Base-by-base conservation (phyloP, 2,888 invertebrate genomes). In the Drosophila barbarae region DNA sequence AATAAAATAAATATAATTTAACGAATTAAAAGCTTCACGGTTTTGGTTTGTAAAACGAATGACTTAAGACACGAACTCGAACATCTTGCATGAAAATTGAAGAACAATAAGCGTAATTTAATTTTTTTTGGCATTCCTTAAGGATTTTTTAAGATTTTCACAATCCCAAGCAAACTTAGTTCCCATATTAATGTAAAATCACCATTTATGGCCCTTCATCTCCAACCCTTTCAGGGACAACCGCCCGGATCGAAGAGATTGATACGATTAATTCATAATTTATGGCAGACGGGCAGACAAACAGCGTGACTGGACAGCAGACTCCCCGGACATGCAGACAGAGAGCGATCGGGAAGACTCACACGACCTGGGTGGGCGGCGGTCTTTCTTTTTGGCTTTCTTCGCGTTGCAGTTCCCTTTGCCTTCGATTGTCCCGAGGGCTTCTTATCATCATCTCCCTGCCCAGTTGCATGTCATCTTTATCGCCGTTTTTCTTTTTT, bases 351-450 rank as follows among this genome's bases (percentile, higher is more conserved):
- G n/a, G n/a, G 30, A 13, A 13, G 52, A 57, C 18, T 38, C 59
- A 18, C 34, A 28, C 60, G 60, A 41, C 61, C 52, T 63, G 61
- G 61, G 61, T 61, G 61, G 61, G 61, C 61, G 61, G 61, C 61
- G 61, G 52, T 50, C 28, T 51, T 52, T 60, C 70, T 67, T 74
- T 70, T 67, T 76, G 69, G 69, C 69, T 54, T 49, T 44, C 42
- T 49, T 30, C 49, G 35, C 18, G 34, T 46, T 13, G 52, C 23
- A 23, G 36, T 41, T 34, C 28, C 46, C 60, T 15, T 51, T 59
- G 50, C 51, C 47, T 42, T 26, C 42, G 13, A 39, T 32, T 74
- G 63, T 67, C 77, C 81, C 60, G 74, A 63, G 74, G 77, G 78
- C 67, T 54, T 50, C 55, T 64, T 34, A 49, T 60, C 50, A 52